These are phyloP conservation scores for Leucoma salicis DNA, from an alignment of 2,888 invertebrate genomes.

Conservation along the genomic window DNA sequence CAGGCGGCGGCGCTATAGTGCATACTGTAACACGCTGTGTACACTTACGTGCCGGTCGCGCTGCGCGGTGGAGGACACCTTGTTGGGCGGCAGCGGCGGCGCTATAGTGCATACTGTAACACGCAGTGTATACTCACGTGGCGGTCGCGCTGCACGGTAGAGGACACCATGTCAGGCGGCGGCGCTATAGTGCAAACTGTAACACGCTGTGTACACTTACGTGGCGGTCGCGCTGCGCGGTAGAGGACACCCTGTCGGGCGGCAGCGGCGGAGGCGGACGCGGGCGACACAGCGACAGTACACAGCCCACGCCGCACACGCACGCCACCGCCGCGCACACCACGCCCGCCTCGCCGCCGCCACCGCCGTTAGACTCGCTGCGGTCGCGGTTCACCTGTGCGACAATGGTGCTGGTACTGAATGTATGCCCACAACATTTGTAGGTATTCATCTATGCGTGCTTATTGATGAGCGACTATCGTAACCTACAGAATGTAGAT, in stretches of 20 bases:
- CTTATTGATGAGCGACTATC: no score
- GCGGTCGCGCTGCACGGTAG: slow-evolving; percentile 46
- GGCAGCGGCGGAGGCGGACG: slow-evolving; percentile 60
- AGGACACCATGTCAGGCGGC: no score
- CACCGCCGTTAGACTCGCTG: slow-evolving; percentile 46
- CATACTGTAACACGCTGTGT: no score
- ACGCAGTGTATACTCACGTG: no score
- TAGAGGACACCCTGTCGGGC: slow-evolving; percentile 66
- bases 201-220: no score
- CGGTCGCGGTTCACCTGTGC: slow-evolving; percentile 50
- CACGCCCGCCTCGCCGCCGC: slow-evolving; percentile 79
- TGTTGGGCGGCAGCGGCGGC: slow-evolving; percentile 65
- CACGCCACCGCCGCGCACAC: slow-evolving; percentile 84
- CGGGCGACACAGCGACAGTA: slow-evolving; percentile 82
- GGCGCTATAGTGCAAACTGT: no score
- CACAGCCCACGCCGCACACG: slow-evolving; percentile 84
- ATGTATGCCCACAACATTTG: no score
- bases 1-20: no score
- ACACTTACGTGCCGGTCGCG: slow-evolving; percentile 40
- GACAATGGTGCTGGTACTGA: no score
- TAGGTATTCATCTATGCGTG: no score
- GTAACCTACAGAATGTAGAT: no score
- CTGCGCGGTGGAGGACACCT: slow-evolving; percentile 65
- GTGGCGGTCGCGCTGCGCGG: slow-evolving; percentile 52
- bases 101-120: no score